phyloP scores from a whole-genome alignment of 2,797 vertebrate genomes.

The Heliangelus exortis region DNA sequence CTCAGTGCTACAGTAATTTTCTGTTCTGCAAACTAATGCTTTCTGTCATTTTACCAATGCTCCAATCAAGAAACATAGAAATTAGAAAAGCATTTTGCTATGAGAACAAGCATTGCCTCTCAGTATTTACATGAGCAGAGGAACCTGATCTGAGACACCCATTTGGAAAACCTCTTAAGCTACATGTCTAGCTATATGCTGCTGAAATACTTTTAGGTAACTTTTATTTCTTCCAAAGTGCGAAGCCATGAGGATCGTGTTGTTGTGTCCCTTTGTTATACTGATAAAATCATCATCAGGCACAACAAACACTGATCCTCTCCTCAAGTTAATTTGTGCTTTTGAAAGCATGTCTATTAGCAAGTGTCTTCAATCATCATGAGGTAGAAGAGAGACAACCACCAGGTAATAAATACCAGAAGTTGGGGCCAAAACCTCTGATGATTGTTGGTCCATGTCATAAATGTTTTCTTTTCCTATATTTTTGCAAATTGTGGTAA shows the following conservation, averaged over 20 bases:
- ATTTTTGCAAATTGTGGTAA: background rate
- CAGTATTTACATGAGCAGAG: background rate
- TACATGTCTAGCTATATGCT: background rate
- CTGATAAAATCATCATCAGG: background rate
- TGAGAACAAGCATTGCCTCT: background rate
- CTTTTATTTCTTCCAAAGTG: background rate
- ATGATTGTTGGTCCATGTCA: background rate
- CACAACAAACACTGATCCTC: background rate
- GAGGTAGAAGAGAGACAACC: background rate
- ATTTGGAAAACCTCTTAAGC: background rate
- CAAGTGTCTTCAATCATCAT: background rate
- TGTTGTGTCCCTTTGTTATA: background rate
- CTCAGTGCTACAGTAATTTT: slow-evolving; percentile 23
- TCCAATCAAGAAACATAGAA: slow-evolving; percentile 1
- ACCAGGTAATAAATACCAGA: background rate
- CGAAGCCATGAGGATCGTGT: background rate
- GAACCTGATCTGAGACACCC: background rate
- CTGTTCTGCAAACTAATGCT: slow-evolving; percentile 9
- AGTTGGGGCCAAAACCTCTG: background rate
- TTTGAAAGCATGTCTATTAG: background rate
- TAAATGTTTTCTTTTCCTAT: background rate
- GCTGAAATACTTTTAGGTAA: background rate
- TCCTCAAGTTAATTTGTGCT: background rate
- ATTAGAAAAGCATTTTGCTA: background rate
- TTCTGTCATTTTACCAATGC: slow-evolving; percentile 9